These are phyloP conservation scores for Neomorphus geoffroyi DNA, from an alignment of 2,797 vertebrate species.

Conservation along the genomic window DNA sequence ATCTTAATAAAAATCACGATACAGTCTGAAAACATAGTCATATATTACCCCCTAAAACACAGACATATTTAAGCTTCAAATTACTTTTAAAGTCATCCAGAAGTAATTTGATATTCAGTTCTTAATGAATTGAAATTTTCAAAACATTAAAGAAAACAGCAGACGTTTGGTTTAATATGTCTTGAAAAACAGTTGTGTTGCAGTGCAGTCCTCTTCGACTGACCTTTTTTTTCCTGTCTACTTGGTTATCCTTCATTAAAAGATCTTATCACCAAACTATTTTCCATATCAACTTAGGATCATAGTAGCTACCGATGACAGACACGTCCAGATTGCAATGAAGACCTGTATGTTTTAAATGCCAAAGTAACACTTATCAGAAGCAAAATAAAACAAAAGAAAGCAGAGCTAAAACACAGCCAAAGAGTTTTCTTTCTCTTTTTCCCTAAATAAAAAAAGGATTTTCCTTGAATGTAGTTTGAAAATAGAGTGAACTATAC, in stretches of 20 bases:
- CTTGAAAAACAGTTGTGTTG: conserved; percentile 50
- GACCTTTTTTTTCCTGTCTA: neutral
- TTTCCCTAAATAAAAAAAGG: neutral
- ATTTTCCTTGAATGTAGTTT: neutral
- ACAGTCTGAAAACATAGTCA: neutral
- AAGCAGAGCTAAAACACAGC: neutral
- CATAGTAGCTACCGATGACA: neutral
- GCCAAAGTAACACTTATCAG: neutral
- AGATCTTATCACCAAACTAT: neutral
- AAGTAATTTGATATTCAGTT: conserved; percentile 48
- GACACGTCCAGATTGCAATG: neutral
- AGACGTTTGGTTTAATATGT: conserved; percentile 60
- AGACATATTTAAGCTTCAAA: conserved; percentile 45
- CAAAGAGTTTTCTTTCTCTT: neutral
- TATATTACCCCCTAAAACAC: conserved; percentile 29
- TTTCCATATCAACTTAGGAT: neutral
- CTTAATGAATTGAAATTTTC: conserved; percentile 59
- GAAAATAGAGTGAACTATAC: neutral
- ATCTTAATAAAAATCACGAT: conserved; percentile 32
- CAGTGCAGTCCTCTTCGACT: neutral
- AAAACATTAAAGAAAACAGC: conserved; percentile 18
- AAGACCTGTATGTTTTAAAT: neutral
- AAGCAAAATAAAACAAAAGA: neutral
- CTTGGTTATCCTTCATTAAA: conserved; percentile 35
- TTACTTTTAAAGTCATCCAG: conserved; percentile 56